Evolutionary conservation across 2,113 vertebrate species (phyloP).

Genomic region (Xiphorhynchus elegans): DNA sequence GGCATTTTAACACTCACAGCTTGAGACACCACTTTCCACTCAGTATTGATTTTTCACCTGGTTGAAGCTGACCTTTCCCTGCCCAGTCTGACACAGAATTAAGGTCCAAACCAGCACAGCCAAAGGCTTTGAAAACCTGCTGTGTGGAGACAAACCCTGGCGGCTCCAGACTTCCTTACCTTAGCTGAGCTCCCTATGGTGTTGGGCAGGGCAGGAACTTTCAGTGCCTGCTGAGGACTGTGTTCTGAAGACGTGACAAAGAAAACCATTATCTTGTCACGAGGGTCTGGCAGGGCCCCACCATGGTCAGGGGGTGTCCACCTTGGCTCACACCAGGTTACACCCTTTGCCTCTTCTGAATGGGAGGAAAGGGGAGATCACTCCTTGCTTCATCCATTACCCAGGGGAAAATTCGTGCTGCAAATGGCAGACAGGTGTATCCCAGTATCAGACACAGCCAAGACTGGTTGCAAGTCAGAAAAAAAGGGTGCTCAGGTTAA

Average conservation of each 20-base stretch:
- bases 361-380: not conserved
- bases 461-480: not conserved
- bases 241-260: not conserved
- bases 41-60: not conserved
- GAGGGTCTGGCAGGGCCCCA: not conserved
- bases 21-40: not conserved
- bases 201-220: not conserved
- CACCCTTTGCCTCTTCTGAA: not conserved
- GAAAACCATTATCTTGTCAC: not conserved
- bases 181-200: accelerated
- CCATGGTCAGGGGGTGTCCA: not conserved
- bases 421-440: not conserved
- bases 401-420: not conserved
- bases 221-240: not conserved
- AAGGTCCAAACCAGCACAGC: not conserved
- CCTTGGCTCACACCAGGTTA: not conserved
- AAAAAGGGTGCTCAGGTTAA: not conserved
- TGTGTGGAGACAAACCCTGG: not conserved
- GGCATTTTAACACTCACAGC: not conserved
- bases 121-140: not conserved
- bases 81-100: not conserved
- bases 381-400: not conserved
- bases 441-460: not conserved
- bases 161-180: not conserved
- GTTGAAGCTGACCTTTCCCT: not conserved